Percentiles rank a stretch among this genome's conserved stretches.
phyloP scores from a whole-genome alignment of 1,140 invertebrate genomes.

The Nylanderia fulva region DNA sequence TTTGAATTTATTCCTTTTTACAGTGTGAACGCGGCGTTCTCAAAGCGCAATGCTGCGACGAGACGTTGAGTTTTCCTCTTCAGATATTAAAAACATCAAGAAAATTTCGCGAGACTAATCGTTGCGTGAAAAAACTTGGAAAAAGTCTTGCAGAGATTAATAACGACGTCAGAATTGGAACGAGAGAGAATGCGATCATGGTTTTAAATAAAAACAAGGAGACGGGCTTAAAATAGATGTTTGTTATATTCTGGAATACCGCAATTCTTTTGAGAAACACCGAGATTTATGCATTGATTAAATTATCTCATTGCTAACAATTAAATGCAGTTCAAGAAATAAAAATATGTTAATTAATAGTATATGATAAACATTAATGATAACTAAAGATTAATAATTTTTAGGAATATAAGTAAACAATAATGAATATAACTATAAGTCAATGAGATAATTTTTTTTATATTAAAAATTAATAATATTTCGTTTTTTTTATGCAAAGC shows the following conservation, averaged over 20 bases:
- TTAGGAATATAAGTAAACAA: not conserved
- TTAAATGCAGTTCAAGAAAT: not conserved
- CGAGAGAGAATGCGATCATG: not conserved
- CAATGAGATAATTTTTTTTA: no score
- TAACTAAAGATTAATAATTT: no score
- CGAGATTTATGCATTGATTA: not conserved
- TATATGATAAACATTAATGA: not conserved
- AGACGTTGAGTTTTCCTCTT: not conserved
- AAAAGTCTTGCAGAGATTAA: slow-evolving; percentile 17
- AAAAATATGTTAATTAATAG: not conserved
- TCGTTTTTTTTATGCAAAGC: not conserved
- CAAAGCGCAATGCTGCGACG: not conserved
- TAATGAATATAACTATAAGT: not conserved
- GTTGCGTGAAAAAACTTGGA: not conserved
- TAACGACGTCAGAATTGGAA: not conserved
- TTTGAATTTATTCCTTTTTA: slow-evolving; percentile 42
- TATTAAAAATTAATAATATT: not conserved
- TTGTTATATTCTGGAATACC: not conserved
- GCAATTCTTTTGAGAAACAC: not conserved
- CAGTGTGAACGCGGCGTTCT: not conserved
- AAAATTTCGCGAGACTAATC: slow-evolving; percentile 27
- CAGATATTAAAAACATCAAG: slow-evolving; percentile 34
- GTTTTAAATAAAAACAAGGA: slow-evolving; percentile 6
- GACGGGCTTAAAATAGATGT: not conserved
- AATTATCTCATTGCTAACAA: not conserved